A percentile compares a stretch with the other conserved stretches of the same genome.
These are phyloP conservation scores for Drosophila gaucha DNA, from an alignment of 2,888 invertebrate species.

Conservation along the genomic window DNA sequence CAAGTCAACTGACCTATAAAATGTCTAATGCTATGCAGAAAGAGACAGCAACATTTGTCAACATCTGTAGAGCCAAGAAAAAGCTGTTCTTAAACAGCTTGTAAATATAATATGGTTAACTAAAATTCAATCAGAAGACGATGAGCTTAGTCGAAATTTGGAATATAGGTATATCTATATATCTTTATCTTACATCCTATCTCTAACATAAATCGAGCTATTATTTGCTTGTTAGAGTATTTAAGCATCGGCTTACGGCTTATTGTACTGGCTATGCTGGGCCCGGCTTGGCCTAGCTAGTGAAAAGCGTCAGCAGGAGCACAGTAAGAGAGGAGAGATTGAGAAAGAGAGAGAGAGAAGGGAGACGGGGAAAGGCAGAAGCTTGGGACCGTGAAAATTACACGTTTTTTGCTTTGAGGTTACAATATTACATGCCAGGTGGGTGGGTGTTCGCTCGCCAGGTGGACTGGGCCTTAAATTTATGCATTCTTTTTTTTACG, in stretches of 20 bases:
- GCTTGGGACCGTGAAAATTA: constrained; percentile 76
- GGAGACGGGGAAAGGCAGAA: constrained; percentile 27
- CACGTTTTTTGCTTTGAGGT: constrained; percentile 68
- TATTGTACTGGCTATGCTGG: constrained; percentile 38
- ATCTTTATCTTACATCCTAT: background rate
- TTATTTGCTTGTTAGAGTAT: constrained; percentile 35
- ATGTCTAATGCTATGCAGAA: background rate
- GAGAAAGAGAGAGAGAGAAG: background rate
- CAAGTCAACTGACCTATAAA: constrained; percentile 4
- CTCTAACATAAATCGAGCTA: background rate
- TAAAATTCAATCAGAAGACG: background rate
- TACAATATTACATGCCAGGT: constrained; percentile 66
- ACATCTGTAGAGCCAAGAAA: background rate
- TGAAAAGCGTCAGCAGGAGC: constrained; percentile 46
- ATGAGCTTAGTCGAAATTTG: too few relatives aligned
- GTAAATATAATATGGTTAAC: too few relatives aligned
- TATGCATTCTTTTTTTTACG: constrained; percentile 61
- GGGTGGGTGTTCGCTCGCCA: constrained; percentile 53
- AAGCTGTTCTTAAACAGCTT: too few relatives aligned
- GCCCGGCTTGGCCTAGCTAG: constrained; percentile 50
- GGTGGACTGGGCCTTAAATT: constrained; percentile 52
- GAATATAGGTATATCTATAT: background rate
- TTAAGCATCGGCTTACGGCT: constrained; percentile 6
- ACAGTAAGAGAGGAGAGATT: background rate
- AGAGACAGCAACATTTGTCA: background rate